Base-by-base conservation (phyloP, 2,113 vertebrate genomes). In the Tamias sibiricus region DNA sequence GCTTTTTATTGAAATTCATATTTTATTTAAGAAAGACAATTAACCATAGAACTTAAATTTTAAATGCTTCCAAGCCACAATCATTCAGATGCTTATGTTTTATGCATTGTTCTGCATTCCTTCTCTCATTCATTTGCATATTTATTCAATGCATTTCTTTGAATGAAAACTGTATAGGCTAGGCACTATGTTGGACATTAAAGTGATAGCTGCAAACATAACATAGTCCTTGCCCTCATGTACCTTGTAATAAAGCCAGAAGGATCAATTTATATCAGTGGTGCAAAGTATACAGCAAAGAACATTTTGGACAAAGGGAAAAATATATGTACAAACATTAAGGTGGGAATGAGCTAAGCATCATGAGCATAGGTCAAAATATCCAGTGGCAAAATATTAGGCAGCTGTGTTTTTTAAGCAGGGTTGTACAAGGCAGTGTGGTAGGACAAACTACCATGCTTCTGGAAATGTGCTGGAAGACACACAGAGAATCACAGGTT, bases 1-100 rank as follows among this genome's bases (percentile, higher is more conserved):
- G n/a, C 68, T 54, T 42, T 49, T 83, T 16, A 68, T 24, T 82
- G 57, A 17, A 8, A 82, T 42, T 42, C 83, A 2, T 17, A 40
- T 72, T 77, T 84, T 87, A n/a, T 59, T 93, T 68, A 72, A 59
- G 19, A 68, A 76, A 85, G 16, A 69, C 20, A 95, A 92, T 49
- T 40, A 28, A 81, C 92, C 75, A 59, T 52, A 81, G 89, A 77
- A 32, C 16, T 75, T 72, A 76, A 91, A 80, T 76, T 69, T 47
- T 24, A 85, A 84, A 64, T 5, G 77, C 0, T 5, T 81, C 2
- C 20, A n/a, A 66, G 26, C 47, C 35, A 94, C 2, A 75, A 13
- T 44, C 32, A 71, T 76, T 93, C 40, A 80, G 76, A 93, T 47
- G 7, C 20, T 49, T 68, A 52, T 26, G 14, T 62, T 88, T 81